These are phyloP conservation scores for Pollenia labialis DNA, from an alignment of 2,888 invertebrate genomes.

Conservation along the genomic window DNA sequence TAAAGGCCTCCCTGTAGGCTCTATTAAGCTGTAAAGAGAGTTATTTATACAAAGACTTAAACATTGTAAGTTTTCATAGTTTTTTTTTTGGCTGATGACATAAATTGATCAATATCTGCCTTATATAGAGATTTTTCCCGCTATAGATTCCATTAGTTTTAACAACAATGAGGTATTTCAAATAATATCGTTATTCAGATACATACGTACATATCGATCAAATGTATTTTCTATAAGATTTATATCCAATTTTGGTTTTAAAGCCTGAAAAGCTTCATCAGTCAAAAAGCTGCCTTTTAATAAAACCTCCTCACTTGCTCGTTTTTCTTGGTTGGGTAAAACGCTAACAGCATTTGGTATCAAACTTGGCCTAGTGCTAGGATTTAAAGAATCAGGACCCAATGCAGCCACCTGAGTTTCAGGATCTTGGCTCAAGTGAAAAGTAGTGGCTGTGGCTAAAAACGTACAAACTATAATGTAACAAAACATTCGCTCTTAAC, in stretches of 20 bases:
- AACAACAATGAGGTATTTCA: background rate
- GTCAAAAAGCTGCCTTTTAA: constrained; percentile 83
- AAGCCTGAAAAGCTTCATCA: constrained; percentile 82
- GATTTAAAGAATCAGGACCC: constrained; percentile 88
- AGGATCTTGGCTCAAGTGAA: constrained; percentile 86
- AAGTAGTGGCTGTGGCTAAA: constrained; percentile 76
- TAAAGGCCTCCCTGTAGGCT: constrained; percentile 82
- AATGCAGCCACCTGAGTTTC: constrained; percentile 89
- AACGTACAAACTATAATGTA: background rate
- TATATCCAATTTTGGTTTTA: constrained; percentile 82
- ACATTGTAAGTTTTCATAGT: too few species aligned
- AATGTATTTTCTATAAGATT: constrained; percentile 83
- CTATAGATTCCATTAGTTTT: too few species aligned
- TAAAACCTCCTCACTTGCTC: constrained; percentile 81
- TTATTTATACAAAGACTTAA: background rate
- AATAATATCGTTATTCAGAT: background rate
- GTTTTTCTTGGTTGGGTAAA: constrained; percentile 79
- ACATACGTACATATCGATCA: constrained; percentile 81
- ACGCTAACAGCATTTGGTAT: constrained; percentile 83
- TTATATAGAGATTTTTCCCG: too few species aligned
- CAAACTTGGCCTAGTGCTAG: constrained; percentile 88
- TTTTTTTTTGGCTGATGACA: too few species aligned
- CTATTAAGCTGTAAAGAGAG: constrained; percentile 79
- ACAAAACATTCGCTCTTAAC: background rate
- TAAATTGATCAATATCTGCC: too few species aligned